phyloP scores from a whole-genome alignment of 2,888 invertebrate genomes.

The Pardosa pseudoannulata region DNA sequence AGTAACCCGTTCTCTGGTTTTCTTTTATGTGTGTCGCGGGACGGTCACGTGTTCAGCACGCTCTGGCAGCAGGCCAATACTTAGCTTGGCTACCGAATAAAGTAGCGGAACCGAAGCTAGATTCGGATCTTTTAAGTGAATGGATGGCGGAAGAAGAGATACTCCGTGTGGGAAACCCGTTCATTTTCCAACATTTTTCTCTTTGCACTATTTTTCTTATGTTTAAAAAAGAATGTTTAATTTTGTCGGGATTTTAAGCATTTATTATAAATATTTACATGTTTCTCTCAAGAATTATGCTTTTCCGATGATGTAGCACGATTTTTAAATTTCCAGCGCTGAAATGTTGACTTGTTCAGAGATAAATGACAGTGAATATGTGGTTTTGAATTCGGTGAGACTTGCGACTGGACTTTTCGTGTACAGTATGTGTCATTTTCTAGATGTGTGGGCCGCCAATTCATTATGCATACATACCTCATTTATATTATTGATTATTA shows the following conservation, averaged over 20 bases:
- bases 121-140: neutral
- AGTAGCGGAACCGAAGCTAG: neutral
- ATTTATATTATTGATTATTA: no score
- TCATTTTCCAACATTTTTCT: neutral
- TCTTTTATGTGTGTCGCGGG: neutral
- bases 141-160: neutral
- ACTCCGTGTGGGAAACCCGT: neutral
- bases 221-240: neutral
- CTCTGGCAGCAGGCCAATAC: constrained; percentile 21
- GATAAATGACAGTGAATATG: no score
- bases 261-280: neutral
- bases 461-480: no score
- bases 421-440: no score
- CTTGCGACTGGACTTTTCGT: no score
- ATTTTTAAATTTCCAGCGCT: no score
- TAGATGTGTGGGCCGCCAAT: no score
- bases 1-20: neutral
- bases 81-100: constrained; percentile 29
- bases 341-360: no score
- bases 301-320: no score
- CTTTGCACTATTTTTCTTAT: neutral
- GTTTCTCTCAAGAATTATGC: neutral
- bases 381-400: no score
- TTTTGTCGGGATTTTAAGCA: neutral
- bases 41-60: constrained; percentile 40